phyloP scores from a whole-genome alignment of 2,113 vertebrate species.

The Callorhinus ursinus region DNA sequence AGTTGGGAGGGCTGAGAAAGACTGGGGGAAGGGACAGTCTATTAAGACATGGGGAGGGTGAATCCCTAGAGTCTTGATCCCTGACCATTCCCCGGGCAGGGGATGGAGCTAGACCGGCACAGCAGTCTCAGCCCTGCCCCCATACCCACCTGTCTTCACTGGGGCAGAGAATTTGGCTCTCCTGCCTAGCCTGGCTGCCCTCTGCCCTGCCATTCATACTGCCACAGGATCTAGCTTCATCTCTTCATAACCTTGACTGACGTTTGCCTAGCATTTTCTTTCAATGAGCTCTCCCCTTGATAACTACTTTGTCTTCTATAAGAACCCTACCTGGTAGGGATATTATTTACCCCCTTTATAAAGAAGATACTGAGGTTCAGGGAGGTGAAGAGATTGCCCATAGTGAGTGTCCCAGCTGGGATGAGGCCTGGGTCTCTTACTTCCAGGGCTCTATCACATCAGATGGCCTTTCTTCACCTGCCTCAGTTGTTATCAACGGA shows the following conservation, averaged over 20 bases:
- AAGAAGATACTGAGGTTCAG: background rate
- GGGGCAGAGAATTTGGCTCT: background rate
- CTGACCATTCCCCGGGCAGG: background rate
- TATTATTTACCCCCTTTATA: background rate
- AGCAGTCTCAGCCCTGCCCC: background rate
- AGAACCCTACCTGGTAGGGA: background rate
- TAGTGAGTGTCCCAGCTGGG: background rate
- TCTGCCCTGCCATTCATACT: fast-evolving
- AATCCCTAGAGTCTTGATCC: background rate
- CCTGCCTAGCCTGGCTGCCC: too few species aligned
- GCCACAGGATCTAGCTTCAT: background rate
- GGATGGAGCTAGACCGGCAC: background rate
- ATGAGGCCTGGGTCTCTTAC: background rate
- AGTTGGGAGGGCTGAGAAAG: background rate
- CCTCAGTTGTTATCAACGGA: background rate
- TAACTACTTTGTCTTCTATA: background rate
- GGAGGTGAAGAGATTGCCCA: background rate
- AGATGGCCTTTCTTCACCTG: background rate
- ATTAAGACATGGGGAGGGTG: background rate
- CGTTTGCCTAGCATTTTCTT: constrained; percentile 21
- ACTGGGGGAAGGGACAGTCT: background rate
- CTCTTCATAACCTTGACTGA: background rate
- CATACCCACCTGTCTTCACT: fast-evolving
- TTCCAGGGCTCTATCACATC: background rate
- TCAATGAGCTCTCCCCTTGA: background rate